Percentiles rank a stretch among this genome's conserved stretches.
Conservation (phyloP, 2,797 vertebrate genomes). For the Tenualosa thibaudeaui region DNA sequence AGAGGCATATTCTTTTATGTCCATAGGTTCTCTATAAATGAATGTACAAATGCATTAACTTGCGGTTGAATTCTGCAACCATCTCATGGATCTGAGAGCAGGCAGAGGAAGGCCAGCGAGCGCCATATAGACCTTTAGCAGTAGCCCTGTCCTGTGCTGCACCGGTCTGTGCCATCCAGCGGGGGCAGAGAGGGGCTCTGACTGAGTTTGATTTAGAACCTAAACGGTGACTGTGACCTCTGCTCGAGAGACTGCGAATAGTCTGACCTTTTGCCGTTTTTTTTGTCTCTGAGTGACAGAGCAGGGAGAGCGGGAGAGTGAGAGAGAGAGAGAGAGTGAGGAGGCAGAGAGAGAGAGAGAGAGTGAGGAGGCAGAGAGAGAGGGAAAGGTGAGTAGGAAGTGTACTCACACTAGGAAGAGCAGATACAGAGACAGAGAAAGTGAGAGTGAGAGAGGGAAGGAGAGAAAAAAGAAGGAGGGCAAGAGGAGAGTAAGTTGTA, state of each 20-base stretch:
- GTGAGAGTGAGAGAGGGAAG: neutral
- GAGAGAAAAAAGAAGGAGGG: neutral
- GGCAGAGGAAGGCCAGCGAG: neutral
- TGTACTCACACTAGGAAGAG: too few species aligned
- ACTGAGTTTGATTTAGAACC: neutral
- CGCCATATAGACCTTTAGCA: neutral
- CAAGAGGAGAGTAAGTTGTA: neutral
- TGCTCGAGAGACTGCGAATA: neutral
- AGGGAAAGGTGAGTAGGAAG: neutral
- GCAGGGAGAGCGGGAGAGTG: neutral
- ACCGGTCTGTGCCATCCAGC: neutral
- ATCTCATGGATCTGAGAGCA: neutral
- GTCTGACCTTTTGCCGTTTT: neutral
- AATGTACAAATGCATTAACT: neutral
- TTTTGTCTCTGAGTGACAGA: constrained; percentile 1
- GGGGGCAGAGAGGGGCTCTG: neutral
- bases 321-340: neutral
- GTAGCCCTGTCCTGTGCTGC: neutral
- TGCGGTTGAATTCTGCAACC: neutral
- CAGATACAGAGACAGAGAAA: too few species aligned
- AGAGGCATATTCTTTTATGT: neutral
- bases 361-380: neutral
- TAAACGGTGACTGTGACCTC: neutral
- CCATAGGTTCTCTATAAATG: neutral
- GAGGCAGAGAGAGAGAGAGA: constrained; percentile 5